A percentile compares a stretch with the other conserved stretches of the same genome.
phyloP scores from a whole-genome alignment of 2,888 invertebrate species.

The Pycnomerus fuliginosus region DNA sequence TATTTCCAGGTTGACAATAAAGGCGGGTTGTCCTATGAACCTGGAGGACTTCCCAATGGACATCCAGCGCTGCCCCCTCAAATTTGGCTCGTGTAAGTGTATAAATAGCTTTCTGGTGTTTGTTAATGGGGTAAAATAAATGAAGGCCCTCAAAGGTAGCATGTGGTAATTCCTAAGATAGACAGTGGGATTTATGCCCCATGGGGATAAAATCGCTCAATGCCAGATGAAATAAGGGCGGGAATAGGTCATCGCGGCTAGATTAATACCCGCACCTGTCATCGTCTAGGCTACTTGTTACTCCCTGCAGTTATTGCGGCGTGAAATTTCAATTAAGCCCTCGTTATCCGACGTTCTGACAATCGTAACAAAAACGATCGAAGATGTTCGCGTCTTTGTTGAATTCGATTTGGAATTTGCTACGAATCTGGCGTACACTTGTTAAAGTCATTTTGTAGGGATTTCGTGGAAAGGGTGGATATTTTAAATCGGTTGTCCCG shows the following conservation, averaged over 20 bases:
- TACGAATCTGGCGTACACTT: constrained; percentile 6
- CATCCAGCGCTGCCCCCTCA: constrained; percentile 74
- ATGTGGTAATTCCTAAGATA: constrained; percentile 21
- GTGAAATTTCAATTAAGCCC: constrained; percentile 15
- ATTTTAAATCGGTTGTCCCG: constrained; percentile 26
- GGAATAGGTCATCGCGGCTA: constrained; percentile 14
- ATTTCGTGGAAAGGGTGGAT: constrained; percentile 9
- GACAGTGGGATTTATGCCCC: constrained; percentile 16
- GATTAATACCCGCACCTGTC: constrained; percentile 19
- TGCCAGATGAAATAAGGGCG: constrained; percentile 5
- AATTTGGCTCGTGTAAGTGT: constrained; percentile 79
- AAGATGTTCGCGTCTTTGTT: constrained; percentile 12
- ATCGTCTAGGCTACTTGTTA: constrained; percentile 10
- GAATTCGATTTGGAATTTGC: constrained; percentile 9
- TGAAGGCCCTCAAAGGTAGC: constrained; percentile 14
- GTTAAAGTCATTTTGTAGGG: constrained; percentile 19
- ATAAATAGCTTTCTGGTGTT: neutral
- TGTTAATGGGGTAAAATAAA: constrained; percentile 15
- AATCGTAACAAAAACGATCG: constrained; percentile 1
- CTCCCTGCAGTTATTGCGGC: constrained; percentile 6
- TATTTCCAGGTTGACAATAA: constrained; percentile 70
- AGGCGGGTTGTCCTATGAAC: constrained; percentile 83
- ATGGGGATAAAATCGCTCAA: constrained; percentile 12
- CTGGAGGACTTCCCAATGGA: constrained; percentile 86
- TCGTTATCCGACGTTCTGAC: constrained; percentile 9